Evolutionary conservation across 2,888 invertebrate species (phyloP).

Genomic region (Acholoe squamosa): DNA sequence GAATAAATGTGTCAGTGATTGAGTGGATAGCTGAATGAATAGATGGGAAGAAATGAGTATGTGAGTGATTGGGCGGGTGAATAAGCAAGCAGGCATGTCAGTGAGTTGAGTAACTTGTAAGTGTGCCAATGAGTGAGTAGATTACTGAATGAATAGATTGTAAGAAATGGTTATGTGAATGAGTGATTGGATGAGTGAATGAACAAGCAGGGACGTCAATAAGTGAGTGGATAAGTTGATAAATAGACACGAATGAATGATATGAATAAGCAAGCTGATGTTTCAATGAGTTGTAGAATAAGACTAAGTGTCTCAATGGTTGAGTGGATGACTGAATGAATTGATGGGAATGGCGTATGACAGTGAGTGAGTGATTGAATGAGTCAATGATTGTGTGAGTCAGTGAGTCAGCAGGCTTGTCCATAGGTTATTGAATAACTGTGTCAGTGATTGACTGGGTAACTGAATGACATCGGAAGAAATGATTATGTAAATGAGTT

Average conservation of each 20-base stretch:
- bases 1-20: background rate
- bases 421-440: background rate
- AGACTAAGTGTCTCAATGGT: no score
- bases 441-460: background rate
- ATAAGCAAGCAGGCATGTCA: no score
- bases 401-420: background rate
- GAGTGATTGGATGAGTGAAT: background rate
- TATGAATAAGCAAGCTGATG: no score
- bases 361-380: background rate
- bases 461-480: background rate
- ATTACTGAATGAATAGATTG: background rate
- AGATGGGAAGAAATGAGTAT: background rate
- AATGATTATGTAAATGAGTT: slow-evolving; percentile 25
- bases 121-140: background rate
- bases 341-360: background rate
- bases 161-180: background rate
- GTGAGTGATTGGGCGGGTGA: background rate
- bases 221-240: background rate
- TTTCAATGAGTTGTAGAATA: no score
- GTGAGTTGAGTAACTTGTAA: no score
- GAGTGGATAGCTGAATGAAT: background rate
- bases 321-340: background rate
- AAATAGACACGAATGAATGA: background rate
- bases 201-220: background rate
- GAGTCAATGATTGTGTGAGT: background rate